phyloP scores from a whole-genome alignment of 2,113 vertebrate genomes.

The Erinaceus europaeus region DNA sequence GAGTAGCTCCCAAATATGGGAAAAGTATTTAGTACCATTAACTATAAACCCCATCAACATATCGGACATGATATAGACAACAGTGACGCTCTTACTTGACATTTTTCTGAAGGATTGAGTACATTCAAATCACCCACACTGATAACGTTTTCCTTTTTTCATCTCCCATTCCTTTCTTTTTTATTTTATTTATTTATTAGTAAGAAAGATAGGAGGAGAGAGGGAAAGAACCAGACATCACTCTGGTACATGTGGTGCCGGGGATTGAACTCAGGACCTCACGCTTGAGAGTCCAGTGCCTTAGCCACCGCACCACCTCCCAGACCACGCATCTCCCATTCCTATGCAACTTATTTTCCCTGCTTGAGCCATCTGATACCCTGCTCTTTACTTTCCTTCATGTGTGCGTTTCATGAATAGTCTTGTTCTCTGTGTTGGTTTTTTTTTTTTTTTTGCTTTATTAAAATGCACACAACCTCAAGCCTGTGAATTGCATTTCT shows the following conservation, averaged over 20 bases:
- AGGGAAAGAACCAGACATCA: no score
- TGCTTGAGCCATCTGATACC: background rate
- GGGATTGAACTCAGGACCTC: no score
- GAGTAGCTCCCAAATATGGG: no score
- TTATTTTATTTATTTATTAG: no score
- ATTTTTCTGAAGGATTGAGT: background rate
- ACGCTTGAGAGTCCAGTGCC: no score
- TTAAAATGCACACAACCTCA: background rate
- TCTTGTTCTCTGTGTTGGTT: background rate
- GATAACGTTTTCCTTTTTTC: background rate
- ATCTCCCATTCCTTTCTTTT: background rate
- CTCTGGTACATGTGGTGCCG: no score
- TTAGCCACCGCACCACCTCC: no score
- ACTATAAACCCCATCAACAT: no score
- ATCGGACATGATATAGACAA: background rate
- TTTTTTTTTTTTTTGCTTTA: no score
- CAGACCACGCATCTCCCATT: no score
- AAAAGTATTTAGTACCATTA: no score
- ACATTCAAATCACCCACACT: background rate
- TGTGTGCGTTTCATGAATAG: background rate
- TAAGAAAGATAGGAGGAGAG: no score
- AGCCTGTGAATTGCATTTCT: background rate
- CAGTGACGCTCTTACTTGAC: background rate
- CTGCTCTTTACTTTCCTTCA: background rate
- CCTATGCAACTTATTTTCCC: background rate